phyloP scores from a whole-genome alignment of 1,140 invertebrate species.

The Artemia franciscana region DNA sequence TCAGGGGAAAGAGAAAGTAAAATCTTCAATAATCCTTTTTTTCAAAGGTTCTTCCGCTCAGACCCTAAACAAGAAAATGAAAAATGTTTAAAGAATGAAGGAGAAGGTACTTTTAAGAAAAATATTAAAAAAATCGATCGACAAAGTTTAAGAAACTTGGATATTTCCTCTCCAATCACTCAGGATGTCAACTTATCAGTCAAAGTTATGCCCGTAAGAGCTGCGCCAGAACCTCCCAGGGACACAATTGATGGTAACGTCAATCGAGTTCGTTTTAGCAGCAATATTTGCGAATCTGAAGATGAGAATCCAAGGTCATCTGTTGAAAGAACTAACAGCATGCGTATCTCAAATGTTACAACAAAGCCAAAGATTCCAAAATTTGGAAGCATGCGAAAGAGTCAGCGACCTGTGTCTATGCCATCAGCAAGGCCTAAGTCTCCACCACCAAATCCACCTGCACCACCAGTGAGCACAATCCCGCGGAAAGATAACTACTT shows the following conservation, averaged over 20 bases:
- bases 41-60: constrained; percentile 4
- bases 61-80: not conserved
- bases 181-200: constrained; percentile 34
- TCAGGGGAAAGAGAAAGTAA: constrained; percentile 1
- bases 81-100: constrained; percentile 23
- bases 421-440: constrained; percentile 31
- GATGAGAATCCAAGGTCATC: constrained; percentile 15
- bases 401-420: constrained; percentile 41
- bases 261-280: not conserved
- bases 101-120: constrained; percentile 29
- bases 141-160: constrained; percentile 38
- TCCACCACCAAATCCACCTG: constrained; percentile 33
- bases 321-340: constrained; percentile 46
- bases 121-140: constrained; percentile 36
- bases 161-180: constrained; percentile 55
- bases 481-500: constrained; percentile 14
- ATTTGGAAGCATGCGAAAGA: constrained; percentile 51
- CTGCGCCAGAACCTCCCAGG: constrained; percentile 13
- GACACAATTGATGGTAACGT: constrained; percentile 1
- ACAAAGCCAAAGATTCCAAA: constrained; percentile 28
- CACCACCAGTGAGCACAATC: constrained; percentile 16
- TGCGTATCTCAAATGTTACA: constrained; percentile 33
- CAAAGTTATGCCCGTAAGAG: constrained; percentile 27
- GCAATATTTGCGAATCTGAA: constrained; percentile 1
- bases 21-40: constrained; percentile 4